Base-by-base conservation (phyloP, 2,888 invertebrate genomes). In the Melinaea menophilus region DNA sequence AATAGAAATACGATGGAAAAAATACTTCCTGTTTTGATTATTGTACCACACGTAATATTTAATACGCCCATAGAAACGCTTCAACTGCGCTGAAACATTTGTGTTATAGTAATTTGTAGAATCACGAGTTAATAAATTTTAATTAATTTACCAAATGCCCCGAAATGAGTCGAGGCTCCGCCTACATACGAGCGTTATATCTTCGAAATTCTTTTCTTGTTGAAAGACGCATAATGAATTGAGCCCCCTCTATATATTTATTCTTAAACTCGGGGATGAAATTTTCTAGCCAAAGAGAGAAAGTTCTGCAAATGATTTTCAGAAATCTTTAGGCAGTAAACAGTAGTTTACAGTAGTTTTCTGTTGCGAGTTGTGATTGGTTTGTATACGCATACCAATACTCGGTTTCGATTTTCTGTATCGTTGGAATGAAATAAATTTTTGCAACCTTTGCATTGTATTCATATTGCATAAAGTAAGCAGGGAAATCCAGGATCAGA, bases 171-270 rank as follows among this genome's bases (percentile, higher is more conserved):
- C 72, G 69, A 77, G 79, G 80, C 71, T 75, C 76, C 64, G 66
- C 72, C 71, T 69, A 65, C 69, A 74, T 76, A 79, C 72, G 67
- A 69, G 67, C 68, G 70, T 64, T 69, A 74, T 77, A 86, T 88
- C 79, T 89, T 88, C 75, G 86, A 85, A 89, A 88, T 88, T 88
- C 88, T 88, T 87, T 82, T 74, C 78, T 72, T 71, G 72, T 73
- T 79, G 81, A 83, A 84, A 82, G 83, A 83, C 84, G 84, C 84
- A 85, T 88, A 89, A 89, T 88, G 88, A 89, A 88, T 86, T 84
- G 79, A 74, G 81, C 82, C 81, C 80, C 77, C 73, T 72, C 71
- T 73, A 80, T 82, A 82, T 85, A 86, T 87, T 88, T 85, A 86
- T 85, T 85, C 77, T 75, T 72, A 78, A 70, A 84, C 77, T 82